Evolutionary conservation across 2,888 invertebrate species (phyloP), one percentile per base, ranked within the genome.

Genomic region (Andrena praecox): DNA sequence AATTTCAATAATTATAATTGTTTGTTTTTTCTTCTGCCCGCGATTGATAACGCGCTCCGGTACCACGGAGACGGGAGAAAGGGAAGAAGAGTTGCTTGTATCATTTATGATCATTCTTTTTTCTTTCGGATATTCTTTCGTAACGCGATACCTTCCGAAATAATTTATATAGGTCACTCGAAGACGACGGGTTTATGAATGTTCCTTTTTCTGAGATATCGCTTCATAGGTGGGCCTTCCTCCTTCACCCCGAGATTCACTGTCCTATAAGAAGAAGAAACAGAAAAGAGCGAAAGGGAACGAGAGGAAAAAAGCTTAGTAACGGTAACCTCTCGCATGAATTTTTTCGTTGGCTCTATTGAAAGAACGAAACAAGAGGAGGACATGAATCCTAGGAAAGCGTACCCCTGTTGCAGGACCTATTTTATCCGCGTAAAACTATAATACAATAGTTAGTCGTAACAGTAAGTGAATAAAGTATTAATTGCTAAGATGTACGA

Each of bases 371-470:
- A n/a, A 52, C n/a, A n/a, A 33, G 27, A 50, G 35, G n/a, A 62
- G 76, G 62, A 78, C 79, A 80, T 73, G 86, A 78, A 80, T 75
- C 84, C 76, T 77, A 77, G 63, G 71, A 75, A 76, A 73, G 50
- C 63, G 67, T 82, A 74, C 59, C 66, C 73, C 67, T 67, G 56
- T 78, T 82, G 82, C 77, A 79, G 77, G 76, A 86, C 79, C 78
- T 81, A 88, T 90, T 91, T 90, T 86, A 89, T 83, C 85, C 89
- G 84, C 87, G 88, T 88, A 85, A 91, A 56, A 89, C 88, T 90
- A 87, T 89, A 89, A 89, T 88, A 89, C 88, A 88, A 87, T 87
- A 89, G 86, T 88, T 91, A 91, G 90, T 88, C 80, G 85, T 91
- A 91, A 90, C 87, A 82, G 86, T 88, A 88, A 87, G 76, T 48